phyloP scores from a whole-genome alignment of 1,140 invertebrate genomes.

The Pteromalus puparum region DNA sequence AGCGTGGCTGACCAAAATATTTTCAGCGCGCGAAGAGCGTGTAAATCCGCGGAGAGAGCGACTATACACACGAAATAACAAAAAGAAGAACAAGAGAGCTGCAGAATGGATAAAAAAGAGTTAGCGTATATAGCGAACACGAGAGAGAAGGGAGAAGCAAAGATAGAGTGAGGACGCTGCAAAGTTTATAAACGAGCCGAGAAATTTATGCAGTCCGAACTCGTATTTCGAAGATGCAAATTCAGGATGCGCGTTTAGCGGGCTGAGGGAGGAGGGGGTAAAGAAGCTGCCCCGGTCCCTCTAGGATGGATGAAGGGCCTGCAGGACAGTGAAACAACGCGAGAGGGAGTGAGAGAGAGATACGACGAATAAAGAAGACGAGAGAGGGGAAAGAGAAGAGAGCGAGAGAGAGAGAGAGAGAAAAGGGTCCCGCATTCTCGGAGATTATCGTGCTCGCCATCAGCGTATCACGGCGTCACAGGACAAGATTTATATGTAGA shows the following conservation, averaged over 20 bases:
- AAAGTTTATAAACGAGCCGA: conserved; percentile 51
- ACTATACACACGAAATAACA: background rate
- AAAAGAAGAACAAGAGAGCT: background rate
- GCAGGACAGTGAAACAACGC: conserved; percentile 44
- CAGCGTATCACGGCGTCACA: conserved; percentile 76
- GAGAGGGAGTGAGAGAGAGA: conserved; percentile 34
- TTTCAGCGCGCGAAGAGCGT: conserved; percentile 8
- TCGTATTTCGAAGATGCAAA: conserved; percentile 64
- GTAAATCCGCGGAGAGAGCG: background rate
- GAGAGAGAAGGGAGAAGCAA: conserved; percentile 37
- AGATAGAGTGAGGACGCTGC: conserved; percentile 28
- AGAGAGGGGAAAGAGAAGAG: conserved; percentile 42
- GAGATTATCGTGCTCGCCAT: conserved; percentile 77
- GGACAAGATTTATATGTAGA: conserved; percentile 76
- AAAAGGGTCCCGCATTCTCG: conserved; percentile 74
- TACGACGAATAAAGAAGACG: conserved; percentile 31
- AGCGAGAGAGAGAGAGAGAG: conserved; percentile 52
- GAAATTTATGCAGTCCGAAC: conserved; percentile 52
- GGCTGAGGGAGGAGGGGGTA: conserved; percentile 49
- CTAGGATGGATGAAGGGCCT: conserved; percentile 49
- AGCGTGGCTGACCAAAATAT: conserved; percentile 31
- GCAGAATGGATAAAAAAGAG: background rate
- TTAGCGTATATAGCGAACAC: background rate
- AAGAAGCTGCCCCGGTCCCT: conserved; percentile 14
- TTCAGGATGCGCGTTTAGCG: conserved; percentile 58